A percentile compares a stretch with the other conserved stretches of the same genome.
phyloP scores from a whole-genome alignment of 2,797 vertebrate species.

The Muscicapa striata region DNA sequence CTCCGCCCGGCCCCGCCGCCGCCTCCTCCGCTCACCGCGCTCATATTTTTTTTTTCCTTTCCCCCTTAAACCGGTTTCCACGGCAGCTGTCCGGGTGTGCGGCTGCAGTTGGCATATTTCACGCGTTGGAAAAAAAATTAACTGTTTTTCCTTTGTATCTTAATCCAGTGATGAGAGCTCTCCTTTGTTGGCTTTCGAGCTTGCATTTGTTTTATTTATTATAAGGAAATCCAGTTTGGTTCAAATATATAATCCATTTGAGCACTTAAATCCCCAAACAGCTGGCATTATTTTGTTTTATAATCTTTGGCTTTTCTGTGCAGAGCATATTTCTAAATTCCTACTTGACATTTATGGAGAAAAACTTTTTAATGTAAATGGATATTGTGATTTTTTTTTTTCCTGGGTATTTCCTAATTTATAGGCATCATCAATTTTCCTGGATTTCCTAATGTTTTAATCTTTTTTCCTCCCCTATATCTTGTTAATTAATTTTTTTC shows the following conservation, averaged over 20 bases:
- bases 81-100: background rate
- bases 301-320: slow-evolving; percentile 65
- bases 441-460: slow-evolving; percentile 61
- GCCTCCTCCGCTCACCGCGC: background rate
- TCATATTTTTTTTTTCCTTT: background rate
- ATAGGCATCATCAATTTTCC: slow-evolving; percentile 60
- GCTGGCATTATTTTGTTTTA: slow-evolving; percentile 72
- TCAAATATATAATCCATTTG: slow-evolving; percentile 71
- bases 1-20: background rate
- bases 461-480: background rate
- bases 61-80: background rate
- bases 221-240: slow-evolving; percentile 71
- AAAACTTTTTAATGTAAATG: slow-evolving; percentile 70
- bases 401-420: slow-evolving; percentile 55
- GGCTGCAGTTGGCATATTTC: slow-evolving; percentile 47
- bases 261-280: slow-evolving; percentile 72
- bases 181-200: slow-evolving; percentile 59
- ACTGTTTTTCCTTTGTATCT: slow-evolving; percentile 67
- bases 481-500: slow-evolving; percentile 65
- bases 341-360: slow-evolving; percentile 68
- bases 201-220: slow-evolving; percentile 70
- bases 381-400: slow-evolving; percentile 30
- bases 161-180: slow-evolving; percentile 56
- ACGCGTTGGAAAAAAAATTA: slow-evolving; percentile 44
- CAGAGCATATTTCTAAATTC: slow-evolving; percentile 67